phyloP scores from a whole-genome alignment of 2,888 invertebrate genomes.

The Ferrisia virgata region DNA sequence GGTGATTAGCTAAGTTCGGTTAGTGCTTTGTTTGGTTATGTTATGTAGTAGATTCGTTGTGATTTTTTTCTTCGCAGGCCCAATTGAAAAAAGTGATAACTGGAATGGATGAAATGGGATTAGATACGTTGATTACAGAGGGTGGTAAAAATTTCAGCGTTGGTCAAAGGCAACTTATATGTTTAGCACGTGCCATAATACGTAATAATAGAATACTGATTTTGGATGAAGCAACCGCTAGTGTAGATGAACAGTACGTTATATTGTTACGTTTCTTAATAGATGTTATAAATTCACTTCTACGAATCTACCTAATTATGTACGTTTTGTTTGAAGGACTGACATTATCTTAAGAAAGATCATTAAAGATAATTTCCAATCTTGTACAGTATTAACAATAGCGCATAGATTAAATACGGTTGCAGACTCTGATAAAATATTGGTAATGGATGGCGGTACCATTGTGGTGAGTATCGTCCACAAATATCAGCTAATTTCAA shows the following conservation, averaged over 20 bases:
- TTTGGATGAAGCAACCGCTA: constrained; percentile 88
- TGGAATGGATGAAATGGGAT: constrained; percentile 56
- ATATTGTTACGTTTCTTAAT: too few species aligned
- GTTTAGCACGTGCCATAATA: constrained; percentile 81
- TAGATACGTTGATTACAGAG: constrained; percentile 67
- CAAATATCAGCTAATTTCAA: too few species aligned
- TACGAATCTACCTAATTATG: too few species aligned
- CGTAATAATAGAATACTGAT: constrained; percentile 75
- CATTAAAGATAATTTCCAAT: constrained; percentile 70
- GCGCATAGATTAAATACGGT: constrained; percentile 83
- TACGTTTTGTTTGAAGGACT: constrained; percentile 59
- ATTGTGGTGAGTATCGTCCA: constrained; percentile 54
- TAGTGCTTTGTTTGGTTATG: too few species aligned
- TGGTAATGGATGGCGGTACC: constrained; percentile 60
- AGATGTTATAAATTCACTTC: too few species aligned
- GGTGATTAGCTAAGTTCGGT: too few species aligned
- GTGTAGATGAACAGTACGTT: constrained; percentile 80
- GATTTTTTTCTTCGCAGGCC: constrained; percentile 59
- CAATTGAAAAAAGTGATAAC: constrained; percentile 71
- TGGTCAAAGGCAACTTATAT: constrained; percentile 83
- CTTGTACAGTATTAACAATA: constrained; percentile 80
- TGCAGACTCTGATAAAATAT: constrained; percentile 78
- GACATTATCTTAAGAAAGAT: constrained; percentile 75
- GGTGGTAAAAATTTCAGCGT: constrained; percentile 82
- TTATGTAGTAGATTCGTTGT: too few species aligned